Base-by-base conservation (phyloP, 1,140 invertebrate genomes). In the Drosophila serrata region DNA sequence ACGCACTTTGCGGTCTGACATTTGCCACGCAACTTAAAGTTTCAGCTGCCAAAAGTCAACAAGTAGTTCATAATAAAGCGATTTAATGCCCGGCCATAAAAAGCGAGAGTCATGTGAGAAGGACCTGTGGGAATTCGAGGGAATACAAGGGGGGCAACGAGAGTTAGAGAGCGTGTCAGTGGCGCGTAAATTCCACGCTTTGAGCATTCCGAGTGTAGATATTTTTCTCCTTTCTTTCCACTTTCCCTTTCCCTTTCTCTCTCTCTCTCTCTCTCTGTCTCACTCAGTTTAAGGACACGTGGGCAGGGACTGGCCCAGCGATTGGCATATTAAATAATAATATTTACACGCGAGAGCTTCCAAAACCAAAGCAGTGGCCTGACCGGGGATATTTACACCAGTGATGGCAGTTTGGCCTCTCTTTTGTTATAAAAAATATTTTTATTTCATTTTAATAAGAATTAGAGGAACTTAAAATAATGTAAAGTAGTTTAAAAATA, bases 271-370 rank as follows among this genome's bases (percentile, higher is more conserved):
- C n/a, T n/a, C n/a, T n/a, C n/a, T n/a, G n/a, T n/a, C n/a, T n/a
- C n/a, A n/a, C n/a, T n/a, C n/a, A n/a, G n/a, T n/a, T n/a, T n/a
- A n/a, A n/a, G 4, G 39, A 17, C 35, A 12, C 40, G 53, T 43
- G 43, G 42, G n/a, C 35, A 24, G 37, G 29, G 35, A 58, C 68
- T 70, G 53, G 65, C 53, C 48, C 53, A 72, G 67, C 69, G 65
- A 72, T 72, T 73, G 81, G 85, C 85, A 90, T 78, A 88, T 88
- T 88, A 84, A 88, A 90, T 87, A 84, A 88, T 90, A 88, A 88
- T 88, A 88, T 88, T 88, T 88, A 64, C 64, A 77, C 80, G 75
- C 80, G 42, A 73, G 56, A 57, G 82, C 79, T 45, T 68, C 45
- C 64, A 72, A 72, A 79, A 67, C 60, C 65, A 69, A 77, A 69